Base-by-base conservation (phyloP, 2,888 invertebrate genomes). In the Apodemia duryi region DNA sequence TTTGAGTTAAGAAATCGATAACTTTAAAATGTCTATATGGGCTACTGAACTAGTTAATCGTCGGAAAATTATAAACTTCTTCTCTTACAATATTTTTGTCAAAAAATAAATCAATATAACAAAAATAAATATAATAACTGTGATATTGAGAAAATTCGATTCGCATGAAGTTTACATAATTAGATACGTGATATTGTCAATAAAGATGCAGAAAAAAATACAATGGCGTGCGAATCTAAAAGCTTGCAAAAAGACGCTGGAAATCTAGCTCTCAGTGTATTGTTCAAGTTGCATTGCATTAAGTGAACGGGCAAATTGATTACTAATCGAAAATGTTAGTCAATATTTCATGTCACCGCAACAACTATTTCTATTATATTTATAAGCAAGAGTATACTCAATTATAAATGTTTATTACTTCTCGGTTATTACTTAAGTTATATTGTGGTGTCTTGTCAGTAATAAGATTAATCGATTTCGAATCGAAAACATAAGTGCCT, bases 201-300 rank as follows among this genome's bases (percentile, higher is more conserved):
- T 65, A 57, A 61, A 67, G 66, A 71, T 66, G 64, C 63, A 70
- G 71, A 73, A 75, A 74, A 73, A 72, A 77, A 76, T 81, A 83
- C 79, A 77, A 81, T 80, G 77, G 77, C 85, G 83, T 86, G 87
- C 74, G 85, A 86, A 86, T 75, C 74, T 77, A 81, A 79, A 78
- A 76, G 70, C 71, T 70, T 64, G 72, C 77, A 86, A 86, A 84
- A 86, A 86, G 69, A 28, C 65, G 74, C 74, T 77, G 61, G 78
- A 72, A 71, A 73, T 62, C 70, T 73, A 67, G 67, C 74, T 76
- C 70, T 73, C 71, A 65, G 72, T 69, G 73, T 70, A 77, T 79
- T 78, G 78, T 79, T 73, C 67, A 65, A 67, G 66, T 67, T 71
- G 57, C 63, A 52, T 49, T 61, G 63, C 61, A 52, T 13, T 60